Conservation (phyloP, 2,113 vertebrate genomes). For the Morone chrysops region DNA sequence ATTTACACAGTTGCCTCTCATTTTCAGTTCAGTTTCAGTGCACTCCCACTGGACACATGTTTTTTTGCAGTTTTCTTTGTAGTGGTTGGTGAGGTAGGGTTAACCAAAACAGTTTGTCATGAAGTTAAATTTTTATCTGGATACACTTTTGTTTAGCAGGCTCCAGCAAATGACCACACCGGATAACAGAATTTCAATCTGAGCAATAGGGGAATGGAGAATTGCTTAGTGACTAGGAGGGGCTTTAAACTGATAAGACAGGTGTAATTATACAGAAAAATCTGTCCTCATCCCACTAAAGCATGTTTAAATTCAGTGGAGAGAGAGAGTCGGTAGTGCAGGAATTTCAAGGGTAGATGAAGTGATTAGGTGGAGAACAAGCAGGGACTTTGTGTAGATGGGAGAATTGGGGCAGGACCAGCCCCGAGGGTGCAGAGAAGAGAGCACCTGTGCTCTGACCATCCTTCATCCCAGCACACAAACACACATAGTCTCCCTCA, state of each 20-base stretch:
- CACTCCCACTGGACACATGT: not conserved
- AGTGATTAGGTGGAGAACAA: conserved; percentile 80
- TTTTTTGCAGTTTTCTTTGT: not conserved
- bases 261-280: conserved; percentile 50
- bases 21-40: not conserved
- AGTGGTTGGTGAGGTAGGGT: not conserved
- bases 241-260: conserved; percentile 45
- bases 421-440: conserved; percentile 59
- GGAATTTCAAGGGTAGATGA: conserved; percentile 83
- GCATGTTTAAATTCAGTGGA: conserved; percentile 36
- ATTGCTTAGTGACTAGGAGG: not conserved
- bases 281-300: conserved; percentile 44
- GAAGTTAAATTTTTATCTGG: not conserved
- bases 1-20: no score
- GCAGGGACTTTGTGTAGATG: conserved; percentile 77
- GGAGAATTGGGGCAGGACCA: conserved; percentile 25
- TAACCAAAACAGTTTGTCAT: not conserved
- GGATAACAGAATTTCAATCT: not conserved
- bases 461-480: conserved; percentile 39
- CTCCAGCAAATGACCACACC: not conserved
- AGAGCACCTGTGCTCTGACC: conserved; percentile 75
- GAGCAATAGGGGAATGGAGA: not conserved
- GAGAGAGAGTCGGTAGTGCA: conserved; percentile 47
- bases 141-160: not conserved
- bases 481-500: conserved; percentile 37